These are phyloP conservation scores for Athene cunicularia DNA, from an alignment of 2,113 vertebrate genomes.

Conservation along the genomic window DNA sequence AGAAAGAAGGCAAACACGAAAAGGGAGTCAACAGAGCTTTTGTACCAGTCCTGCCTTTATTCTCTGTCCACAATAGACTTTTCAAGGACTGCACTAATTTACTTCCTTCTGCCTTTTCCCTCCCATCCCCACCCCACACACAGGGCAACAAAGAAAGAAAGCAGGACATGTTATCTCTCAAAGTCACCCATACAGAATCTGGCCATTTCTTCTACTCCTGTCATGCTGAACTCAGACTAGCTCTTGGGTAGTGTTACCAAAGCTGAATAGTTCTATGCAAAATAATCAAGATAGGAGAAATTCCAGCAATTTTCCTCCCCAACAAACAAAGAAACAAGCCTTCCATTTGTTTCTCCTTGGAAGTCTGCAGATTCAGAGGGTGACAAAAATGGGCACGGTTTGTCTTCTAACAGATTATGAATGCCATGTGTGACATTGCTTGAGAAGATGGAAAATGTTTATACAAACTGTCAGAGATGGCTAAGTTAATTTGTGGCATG, in stretches of 20 bases:
- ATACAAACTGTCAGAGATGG: slow-evolving; percentile 24
- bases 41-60: not conserved
- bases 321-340: not conserved
- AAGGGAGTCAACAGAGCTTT: not conserved
- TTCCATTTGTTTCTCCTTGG: slow-evolving; percentile 20
- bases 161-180: not conserved
- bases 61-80: not conserved
- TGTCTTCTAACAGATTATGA: slow-evolving; percentile 65
- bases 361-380: slow-evolving; percentile 54
- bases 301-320: not conserved
- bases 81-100: not conserved
- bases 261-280: not conserved
- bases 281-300: slow-evolving; percentile 40
- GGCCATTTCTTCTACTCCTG: not conserved
- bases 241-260: not conserved
- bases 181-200: not conserved
- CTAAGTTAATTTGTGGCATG: slow-evolving; percentile 6
- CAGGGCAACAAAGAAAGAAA: not conserved
- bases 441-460: slow-evolving; percentile 56
- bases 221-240: not conserved
- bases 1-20: not conserved
- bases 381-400: slow-evolving; percentile 56
- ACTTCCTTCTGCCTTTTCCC: not conserved
- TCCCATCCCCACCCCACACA: not conserved
- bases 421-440: slow-evolving; percentile 44